Percentiles rank a stretch among this genome's conserved stretches.
phyloP scores from a whole-genome alignment of 2,888 invertebrate species.

The Augochlorella aurata region DNA sequence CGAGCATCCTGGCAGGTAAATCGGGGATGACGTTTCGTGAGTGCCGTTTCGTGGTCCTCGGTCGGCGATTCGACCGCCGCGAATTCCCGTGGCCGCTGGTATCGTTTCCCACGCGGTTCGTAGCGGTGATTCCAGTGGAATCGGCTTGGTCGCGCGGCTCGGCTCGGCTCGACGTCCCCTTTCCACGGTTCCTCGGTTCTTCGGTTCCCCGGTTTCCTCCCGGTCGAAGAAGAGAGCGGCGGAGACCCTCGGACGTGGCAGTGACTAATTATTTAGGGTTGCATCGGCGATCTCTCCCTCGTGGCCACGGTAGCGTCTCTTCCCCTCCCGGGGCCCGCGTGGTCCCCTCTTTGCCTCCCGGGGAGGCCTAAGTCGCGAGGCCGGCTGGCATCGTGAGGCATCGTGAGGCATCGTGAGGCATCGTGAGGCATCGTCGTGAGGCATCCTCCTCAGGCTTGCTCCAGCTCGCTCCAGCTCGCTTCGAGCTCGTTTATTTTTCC shows the following conservation, averaged over 20 bases:
- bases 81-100: slow-evolving; percentile 11
- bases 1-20: background rate
- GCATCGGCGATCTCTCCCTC: slow-evolving; percentile 69
- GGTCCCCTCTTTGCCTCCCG: slow-evolving; percentile 36
- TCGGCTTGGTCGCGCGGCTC: slow-evolving; percentile 28
- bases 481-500: slow-evolving; percentile 76
- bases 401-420: slow-evolving; percentile 48
- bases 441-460: background rate
- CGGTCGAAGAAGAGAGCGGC: slow-evolving; percentile 26
- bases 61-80: background rate
- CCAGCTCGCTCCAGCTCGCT: slow-evolving; percentile 22
- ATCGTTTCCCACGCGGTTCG: slow-evolving; percentile 56
- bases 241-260: slow-evolving; percentile 73
- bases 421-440: slow-evolving; percentile 18
- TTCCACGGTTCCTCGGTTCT: slow-evolving; percentile 25
- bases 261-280: slow-evolving; percentile 81
- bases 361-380: background rate
- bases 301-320: slow-evolving; percentile 45
- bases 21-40: background rate
- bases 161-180: slow-evolving; percentile 26
- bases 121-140: background rate
- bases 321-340: slow-evolving; percentile 27
- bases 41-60: background rate
- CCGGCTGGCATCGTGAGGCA: slow-evolving; percentile 43
- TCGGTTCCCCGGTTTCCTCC: slow-evolving; percentile 15